These are phyloP conservation scores for Amblyjoppa fuscipennis DNA, from an alignment of 2,888 invertebrate species.

Conservation along the genomic window DNA sequence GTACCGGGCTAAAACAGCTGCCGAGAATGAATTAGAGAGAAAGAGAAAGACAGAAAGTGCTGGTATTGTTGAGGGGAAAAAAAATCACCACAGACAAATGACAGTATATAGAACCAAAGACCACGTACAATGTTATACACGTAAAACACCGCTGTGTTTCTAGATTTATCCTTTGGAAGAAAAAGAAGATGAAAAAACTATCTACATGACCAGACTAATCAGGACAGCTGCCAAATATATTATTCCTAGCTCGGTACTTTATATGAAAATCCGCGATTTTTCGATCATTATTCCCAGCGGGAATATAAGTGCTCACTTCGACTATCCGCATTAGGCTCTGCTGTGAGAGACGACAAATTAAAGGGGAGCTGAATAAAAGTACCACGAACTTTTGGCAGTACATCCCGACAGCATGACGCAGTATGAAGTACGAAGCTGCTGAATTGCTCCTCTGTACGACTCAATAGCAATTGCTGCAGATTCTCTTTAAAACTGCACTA, in stretches of 20 bases:
- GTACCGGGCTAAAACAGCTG: constrained; percentile 31
- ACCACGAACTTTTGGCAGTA: too few relatives aligned
- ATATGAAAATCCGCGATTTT: background rate
- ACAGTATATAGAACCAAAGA: background rate
- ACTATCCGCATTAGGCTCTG: constrained; percentile 4
- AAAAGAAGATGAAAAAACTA: too few relatives aligned
- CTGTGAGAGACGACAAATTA: background rate
- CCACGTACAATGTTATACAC: background rate
- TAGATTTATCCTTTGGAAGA: background rate
- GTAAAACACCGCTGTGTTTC: background rate
- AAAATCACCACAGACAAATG: background rate
- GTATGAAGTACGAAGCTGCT: background rate
- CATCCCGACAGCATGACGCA: background rate
- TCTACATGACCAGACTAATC: too few relatives aligned
- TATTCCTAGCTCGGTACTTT: too few relatives aligned
- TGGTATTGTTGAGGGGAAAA: background rate
- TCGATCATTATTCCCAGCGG: background rate
- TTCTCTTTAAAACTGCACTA: background rate
- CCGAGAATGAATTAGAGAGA: background rate
- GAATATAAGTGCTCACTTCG: constrained; percentile 22
- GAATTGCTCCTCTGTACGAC: background rate
- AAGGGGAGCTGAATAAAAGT: constrained; percentile 1
- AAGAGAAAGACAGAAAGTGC: background rate
- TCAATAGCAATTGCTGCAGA: background rate
- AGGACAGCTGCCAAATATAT: too few relatives aligned